Base-by-base conservation (phyloP, 2,113 vertebrate genomes). In the Nesoenas mayeri region DNA sequence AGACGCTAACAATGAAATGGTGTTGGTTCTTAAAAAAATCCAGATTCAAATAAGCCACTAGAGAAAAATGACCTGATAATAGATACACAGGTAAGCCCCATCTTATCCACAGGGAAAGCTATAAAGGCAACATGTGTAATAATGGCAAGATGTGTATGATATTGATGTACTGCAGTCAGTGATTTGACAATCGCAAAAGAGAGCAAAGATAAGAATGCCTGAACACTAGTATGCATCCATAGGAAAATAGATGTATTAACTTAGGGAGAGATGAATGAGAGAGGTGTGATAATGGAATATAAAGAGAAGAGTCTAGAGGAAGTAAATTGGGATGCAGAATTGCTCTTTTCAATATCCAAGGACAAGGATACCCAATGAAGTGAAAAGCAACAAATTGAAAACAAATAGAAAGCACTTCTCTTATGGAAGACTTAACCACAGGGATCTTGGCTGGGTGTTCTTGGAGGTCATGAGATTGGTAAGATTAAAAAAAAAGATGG, bases 311-410 rank as follows among this genome's bases (percentile, higher is more conserved):
- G 73, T 36, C 79, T 77, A 32, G 81, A 72, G 62, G 31, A 91
- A 44, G 44, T 58, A 72, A 91, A 79, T 50, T 85, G 53, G 24
- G 32, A 51, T 75, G 56, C 61, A 44, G 84, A 77, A 79, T 91
- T 93, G 78, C 38, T 93, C 53, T 60, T 89, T 94, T 92, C 24
- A 53, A 77, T 38, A 67, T 60, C 61, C 69, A 75, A 91, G 80
- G 70, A 50, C 78, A 81, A 40, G 91, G 80, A 36, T 58, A 91
- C 2, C 72, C 64, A 44, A 34, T 38, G 38, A 93, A 86, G 34
- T 86, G 75, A 83, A 91, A 86, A 61, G 53, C 38, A 92, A 71
- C 44, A 84, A 47, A 86, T 57, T 56, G 56, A 71, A 90, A 85
- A 54, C 58, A 83, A 75, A 70, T 18, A 58, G 24, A 47, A 82